Conservation (phyloP, 92 coral and sea anemone species). For the Siderastrea siderea region DNA sequence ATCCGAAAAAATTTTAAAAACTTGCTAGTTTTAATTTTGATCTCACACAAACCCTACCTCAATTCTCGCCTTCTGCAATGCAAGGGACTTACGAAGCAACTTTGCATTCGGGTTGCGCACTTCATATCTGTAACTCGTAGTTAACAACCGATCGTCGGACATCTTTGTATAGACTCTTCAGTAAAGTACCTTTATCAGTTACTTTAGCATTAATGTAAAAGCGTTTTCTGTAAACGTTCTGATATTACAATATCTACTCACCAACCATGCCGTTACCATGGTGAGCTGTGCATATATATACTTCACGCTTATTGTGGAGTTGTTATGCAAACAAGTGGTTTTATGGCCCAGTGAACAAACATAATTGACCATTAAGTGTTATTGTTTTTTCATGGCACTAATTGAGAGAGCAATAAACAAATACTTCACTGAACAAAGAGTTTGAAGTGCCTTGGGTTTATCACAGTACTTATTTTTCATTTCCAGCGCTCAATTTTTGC, state of each 20-base stretch:
- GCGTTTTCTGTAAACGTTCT: slow-evolving; percentile 9
- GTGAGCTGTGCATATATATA: neutral
- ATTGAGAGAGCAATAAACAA: slow-evolving; percentile 13
- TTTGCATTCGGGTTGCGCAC: slow-evolving; percentile 68
- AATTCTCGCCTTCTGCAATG: slow-evolving; percentile 69
- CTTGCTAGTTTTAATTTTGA: neutral
- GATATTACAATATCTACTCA: slow-evolving; percentile 19
- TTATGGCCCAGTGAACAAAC: slow-evolving; percentile 18
- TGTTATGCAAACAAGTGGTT: slow-evolving; percentile 34
- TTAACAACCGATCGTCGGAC: slow-evolving; percentile 74
- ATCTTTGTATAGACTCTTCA: slow-evolving; percentile 16
- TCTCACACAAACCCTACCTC: slow-evolving; percentile 55
- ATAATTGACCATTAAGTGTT: slow-evolving; percentile 7
- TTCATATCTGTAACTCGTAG: slow-evolving; percentile 82
- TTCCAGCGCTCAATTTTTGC: no score
- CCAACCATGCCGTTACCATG: slow-evolving; percentile 9
- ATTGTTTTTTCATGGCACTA: slow-evolving; percentile 18
- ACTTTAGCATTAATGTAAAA: neutral
- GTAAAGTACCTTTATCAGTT: neutral
- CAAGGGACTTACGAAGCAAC: slow-evolving; percentile 68
- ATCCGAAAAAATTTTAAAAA: neutral
- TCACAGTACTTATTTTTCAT: no score
- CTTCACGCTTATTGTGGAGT: neutral
- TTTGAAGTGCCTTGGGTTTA: no score
- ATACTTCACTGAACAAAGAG: neutral